Evolutionary conservation across 2,113 vertebrate species (phyloP), one percentile per base, ranked within the genome.

Genomic region (Sorex araneus): DNA sequence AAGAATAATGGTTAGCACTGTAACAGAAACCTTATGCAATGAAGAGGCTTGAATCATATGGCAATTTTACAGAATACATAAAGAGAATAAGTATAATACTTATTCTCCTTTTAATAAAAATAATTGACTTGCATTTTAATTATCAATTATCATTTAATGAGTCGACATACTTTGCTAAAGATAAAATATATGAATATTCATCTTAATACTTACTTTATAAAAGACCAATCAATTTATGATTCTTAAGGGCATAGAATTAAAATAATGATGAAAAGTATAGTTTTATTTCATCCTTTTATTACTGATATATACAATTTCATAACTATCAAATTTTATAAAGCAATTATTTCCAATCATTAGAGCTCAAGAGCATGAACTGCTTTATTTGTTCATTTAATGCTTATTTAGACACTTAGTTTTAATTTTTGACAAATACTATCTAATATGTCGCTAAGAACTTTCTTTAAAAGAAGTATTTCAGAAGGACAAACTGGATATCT

Each of bases 331-430:
- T 84, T 94, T 13, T 16, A 1, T 84, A 71, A 95, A 90, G 45
- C 12, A 96, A 78, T 94, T 95, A 96, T 12, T 96, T 66, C 21
- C 94, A 97, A 94, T 96, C 79, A 94, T 92, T 95, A 82, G 32
- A 96, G 57, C 13, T 77, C 81, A 92, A 96, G 85, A 94, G 74
- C n/a, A 96, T 45, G 94, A 82, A 94, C 3, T 95, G 19, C 92
- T 97, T 96, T 92, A 89, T 96, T 97, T 95, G 30, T 89, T 97
- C 95, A 96, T 96, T 93, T 95, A 94, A 94, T 92, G 47, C 0
- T 40, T 96, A 87, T 95, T 96, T 87, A 21, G 11, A 9, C 13
- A 96, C 45, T 96, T 88, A 1, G 66, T 84, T 69, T 96, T 23
- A 88, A 97, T 4, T 84, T 54, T 32, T 95, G 87, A 67, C 32